Base-by-base conservation (phyloP, 2,888 invertebrate species). In the Tenthredo amoena region DNA sequence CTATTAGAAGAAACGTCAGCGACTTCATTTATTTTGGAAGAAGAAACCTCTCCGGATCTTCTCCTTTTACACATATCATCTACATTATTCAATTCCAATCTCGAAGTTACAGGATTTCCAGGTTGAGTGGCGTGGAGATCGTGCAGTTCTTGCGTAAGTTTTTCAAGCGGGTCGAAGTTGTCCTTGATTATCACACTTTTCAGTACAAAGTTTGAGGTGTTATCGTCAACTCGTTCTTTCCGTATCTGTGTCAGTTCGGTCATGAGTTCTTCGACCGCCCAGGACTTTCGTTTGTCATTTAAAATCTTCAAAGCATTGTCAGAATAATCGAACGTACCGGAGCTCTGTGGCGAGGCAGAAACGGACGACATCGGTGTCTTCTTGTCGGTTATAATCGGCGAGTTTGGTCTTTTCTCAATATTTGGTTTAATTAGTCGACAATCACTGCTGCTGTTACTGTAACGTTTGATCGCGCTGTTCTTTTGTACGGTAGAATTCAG, bases 231-330 rank as follows among this genome's bases (percentile, higher is more conserved):
- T 0, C 85, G 88, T 40, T 87, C 89, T 76, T 89, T 87, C 58
- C 88, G 88, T 87, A 90, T 89, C 58, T 91, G 89, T 58, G 90
- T 87, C 62, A 92, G 86, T 86, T 92, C 92, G 9, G 91, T 88
- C 90, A 92, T 91, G 6, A 92, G 87, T 47, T 91, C 91, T 84
- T 92, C 92, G 10, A 92, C 92, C 15, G 92, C 93, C 93, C 93
- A 92, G 68, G 92, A 91, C 86, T 92, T 91, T 37, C 93, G 87
- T 76, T 91, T 90, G 81, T 93, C 93, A 50, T 89, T 88, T 47
- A 92, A 87, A 47, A 90, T 89, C 65, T 88, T 87, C 26, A 71
- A 31, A 18, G 83, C 68, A n/a, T 71, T 71, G n/a, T 83, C 62
- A 15, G 81, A 37, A 62, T 81, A 62, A 40, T 58, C 62, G 15